phyloP scores from a whole-genome alignment of 2,888 invertebrate genomes.

The Pseudanteris insignis region DNA sequence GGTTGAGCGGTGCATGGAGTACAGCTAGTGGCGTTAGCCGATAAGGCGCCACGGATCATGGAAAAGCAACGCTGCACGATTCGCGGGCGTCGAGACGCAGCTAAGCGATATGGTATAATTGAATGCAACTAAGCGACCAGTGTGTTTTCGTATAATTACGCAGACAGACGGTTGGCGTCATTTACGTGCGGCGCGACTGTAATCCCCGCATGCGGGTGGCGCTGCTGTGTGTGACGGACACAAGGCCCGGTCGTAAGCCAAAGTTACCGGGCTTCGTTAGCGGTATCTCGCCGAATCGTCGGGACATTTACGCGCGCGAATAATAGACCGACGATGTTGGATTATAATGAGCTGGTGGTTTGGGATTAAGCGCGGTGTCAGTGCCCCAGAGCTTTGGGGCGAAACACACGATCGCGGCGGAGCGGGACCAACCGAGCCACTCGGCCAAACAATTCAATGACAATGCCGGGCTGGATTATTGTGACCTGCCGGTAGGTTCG shows the following conservation, averaged over 20 bases:
- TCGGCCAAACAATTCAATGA: constrained; percentile 49
- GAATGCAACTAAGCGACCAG: constrained; percentile 43
- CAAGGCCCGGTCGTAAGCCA: background rate
- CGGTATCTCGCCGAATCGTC: constrained; percentile 46
- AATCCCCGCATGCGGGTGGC: constrained; percentile 30
- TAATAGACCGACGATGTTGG: constrained; percentile 49
- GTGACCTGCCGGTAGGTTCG: constrained; percentile 49
- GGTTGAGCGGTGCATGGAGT: too few relatives aligned
- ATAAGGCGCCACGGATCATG: too few relatives aligned
- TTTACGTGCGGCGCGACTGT: constrained; percentile 33
- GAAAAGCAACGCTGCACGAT: too few relatives aligned
- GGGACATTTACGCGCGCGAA: constrained; percentile 49
- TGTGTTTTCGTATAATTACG: constrained; percentile 43
- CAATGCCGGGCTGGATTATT: constrained; percentile 50
- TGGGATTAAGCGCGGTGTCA: constrained; percentile 51
- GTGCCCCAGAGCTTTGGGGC: constrained; percentile 29
- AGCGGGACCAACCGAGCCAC: constrained; percentile 41
- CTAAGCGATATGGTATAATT: constrained; percentile 38
- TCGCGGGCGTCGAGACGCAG: background rate
- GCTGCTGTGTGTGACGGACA: constrained; percentile 33
- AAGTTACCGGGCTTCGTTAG: constrained; percentile 38
- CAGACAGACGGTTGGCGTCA: too few relatives aligned
- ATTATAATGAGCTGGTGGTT: constrained; percentile 53
- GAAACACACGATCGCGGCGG: constrained; percentile 46
- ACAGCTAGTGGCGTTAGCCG: too few relatives aligned